Evolutionary conservation across 2,888 invertebrate genomes (phyloP), one percentile per base, ranked within the genome.

Genomic region (Glaucopsyche alexis): DNA sequence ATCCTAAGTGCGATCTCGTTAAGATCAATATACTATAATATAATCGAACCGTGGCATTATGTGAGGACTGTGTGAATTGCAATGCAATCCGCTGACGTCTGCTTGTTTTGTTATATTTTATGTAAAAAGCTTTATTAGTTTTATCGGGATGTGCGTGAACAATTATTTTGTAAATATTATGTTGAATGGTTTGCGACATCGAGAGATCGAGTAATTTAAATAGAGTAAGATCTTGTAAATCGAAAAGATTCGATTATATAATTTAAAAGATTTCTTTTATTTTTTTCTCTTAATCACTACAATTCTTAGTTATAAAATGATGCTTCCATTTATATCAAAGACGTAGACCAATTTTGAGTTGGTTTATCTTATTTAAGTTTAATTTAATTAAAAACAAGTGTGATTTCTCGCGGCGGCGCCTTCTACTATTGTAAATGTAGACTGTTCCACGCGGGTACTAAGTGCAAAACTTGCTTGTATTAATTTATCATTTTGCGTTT

Each of bases 321-420:
- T 93, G 93, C 93, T 93, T 93, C 93, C 93, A 93, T 88, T 91
- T 87, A 91, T 93, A 92, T 93, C 93, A 93, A 93, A 93, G 93
- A 93, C 86, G 87, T 88, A 81, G 87, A 85, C 84, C 91, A 85
- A 89, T 93, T 91, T 78, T 84, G 91, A 92, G 93, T 93, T 87
- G 92, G 83, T 87, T 88, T 87, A 85, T 87, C 79, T 88, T 84
- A 88, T 79, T 84, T 88, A 85, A 87, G 87, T 86, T 87, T 88
- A 86, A 77, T 76, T 82, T 82, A 85, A 83, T 89, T 89, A 86
- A 65, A 72, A 72, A 81, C 83, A 87, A 90, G 93, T 91, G 92
- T 91, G 92, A 91, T 91, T 88, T 89, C 89, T 90, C 88, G 88
- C 88, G 86, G 91, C 90, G 90, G 90, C 87, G 89, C 88, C 86